Evolutionary conservation across 2,797 vertebrate species (phyloP), one percentile per base, ranked within the genome.

Genomic region (Carcharodon carcharias): DNA sequence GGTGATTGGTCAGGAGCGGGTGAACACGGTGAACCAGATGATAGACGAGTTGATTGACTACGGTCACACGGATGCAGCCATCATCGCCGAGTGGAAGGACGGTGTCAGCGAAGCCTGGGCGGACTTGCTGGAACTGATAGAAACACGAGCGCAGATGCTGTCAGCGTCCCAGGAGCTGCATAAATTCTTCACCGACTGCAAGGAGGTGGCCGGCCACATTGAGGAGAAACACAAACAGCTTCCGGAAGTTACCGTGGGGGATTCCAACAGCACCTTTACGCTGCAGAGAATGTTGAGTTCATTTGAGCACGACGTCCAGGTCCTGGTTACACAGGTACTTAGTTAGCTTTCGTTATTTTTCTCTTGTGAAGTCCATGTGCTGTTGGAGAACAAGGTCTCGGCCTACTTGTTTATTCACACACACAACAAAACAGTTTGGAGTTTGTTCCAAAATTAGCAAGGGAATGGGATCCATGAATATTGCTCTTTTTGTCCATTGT

Each of bases 61-160:
- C 0, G 99, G 99, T 16, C 99, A 99, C 91, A 97, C 97, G 0
- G 99, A 99, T 2, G 99, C 99, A 0, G 99, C 99, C 97, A 98
- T 98, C 97, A 99, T 99, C 28, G 99, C 99, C 0, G 99, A 99
- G 88, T 99, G 99, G 99, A 99, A 99, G 97, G 99, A 99, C 0
- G 99, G 98, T 0, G 98, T 99, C 96, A 99, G 99, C 0, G 99
- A 99, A 96, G 98, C 99, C 40, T 99, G 99, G 99, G 99, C 99
- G 0, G 99, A 99, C 96, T 98, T 99, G 12, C 97, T 99, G 97
- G 99, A 99, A 97, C 98, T 99, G 82, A 99, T 99, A 98, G 99
- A 99, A 97, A 99, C 99, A 0, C 97, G 99, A 1, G 98, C 97
- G 0, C 99, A 99, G 98, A 98, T 99, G 98, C 96, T 99, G 14